Evolutionary conservation across 2,113 vertebrate genomes (phyloP), one percentile per base, ranked within the genome.

Genomic region (Perca fluviatilis): DNA sequence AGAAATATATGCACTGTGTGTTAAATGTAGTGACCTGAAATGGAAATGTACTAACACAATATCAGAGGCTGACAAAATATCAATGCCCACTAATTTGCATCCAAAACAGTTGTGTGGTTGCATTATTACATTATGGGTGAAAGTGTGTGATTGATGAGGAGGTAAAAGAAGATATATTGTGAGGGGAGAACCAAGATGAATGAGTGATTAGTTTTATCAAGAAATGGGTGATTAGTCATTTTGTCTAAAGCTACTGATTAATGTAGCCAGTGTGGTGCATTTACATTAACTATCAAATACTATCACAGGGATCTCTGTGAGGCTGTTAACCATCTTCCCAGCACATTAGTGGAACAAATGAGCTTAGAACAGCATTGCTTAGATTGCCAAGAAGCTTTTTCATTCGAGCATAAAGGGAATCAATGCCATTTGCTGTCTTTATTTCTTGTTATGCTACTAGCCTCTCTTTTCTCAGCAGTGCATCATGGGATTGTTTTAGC

Each of bases 281-380:
- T 67, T 53, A 49, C 76, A 74, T 81, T 13, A 70, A 85, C 71
- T 13, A 16, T 64, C 58, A 71, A 74, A 86, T 60, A 21, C 43
- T 50, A 74, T 71, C 40, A 2, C 19, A 18, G 23, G 23, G 18
- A 65, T 74, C 47, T 76, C 46, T 80, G 68, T 43, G 43, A n/a
- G 33, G 75, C 40, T 3, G 21, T 30, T 27, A 63, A 68, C 76
- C 61, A 43, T 86, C 64, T 80, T 65, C 36, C 23, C 40, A 25
- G 63, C 47, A 64, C 71, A 86, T 84, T 75, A 88, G 72, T n/a
- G 8, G 74, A 57, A 88, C 74, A 74, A 88, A 93, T 87, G 36
- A 85, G 61, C 61, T 56, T 19, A 25, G 78, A 79, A 74, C 83
- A 72, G 40, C 33, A 54, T 53, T 0, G 18, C 65, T 84, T 75